Conservation (phyloP, 23 tunicate species). For the Aplidium turbinatum region DNA sequence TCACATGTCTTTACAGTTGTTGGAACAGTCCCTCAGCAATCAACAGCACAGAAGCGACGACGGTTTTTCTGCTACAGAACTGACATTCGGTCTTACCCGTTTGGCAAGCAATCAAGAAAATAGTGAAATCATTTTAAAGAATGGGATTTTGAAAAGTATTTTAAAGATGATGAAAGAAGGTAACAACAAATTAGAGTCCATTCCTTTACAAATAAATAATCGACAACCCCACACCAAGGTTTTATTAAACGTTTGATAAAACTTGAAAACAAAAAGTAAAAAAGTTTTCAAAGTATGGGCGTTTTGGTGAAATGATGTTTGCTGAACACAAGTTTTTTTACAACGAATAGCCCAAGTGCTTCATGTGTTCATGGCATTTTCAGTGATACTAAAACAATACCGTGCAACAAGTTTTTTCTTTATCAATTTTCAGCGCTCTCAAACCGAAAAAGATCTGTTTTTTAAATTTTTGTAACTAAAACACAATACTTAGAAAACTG, state of each 20-base stretch:
- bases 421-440: too few relatives aligned
- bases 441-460: too few relatives aligned
- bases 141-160: constrained; percentile 40
- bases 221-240: neutral
- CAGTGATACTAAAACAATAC: too few relatives aligned
- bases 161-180: constrained; percentile 40
- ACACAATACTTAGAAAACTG: too few relatives aligned
- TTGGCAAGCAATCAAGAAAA: constrained; percentile 65
- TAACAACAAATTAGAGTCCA: too few relatives aligned
- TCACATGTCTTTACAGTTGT: neutral
- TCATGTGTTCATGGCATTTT: too few relatives aligned
- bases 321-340: too few relatives aligned
- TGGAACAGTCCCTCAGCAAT: neutral
- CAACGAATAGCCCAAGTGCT: too few relatives aligned
- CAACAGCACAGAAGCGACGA: constrained; percentile 35
- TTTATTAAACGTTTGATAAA: neutral
- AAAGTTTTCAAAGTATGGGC: too few relatives aligned
- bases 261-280: neutral
- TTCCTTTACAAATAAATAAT: neutral
- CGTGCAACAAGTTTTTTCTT: too few relatives aligned
- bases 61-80: constrained; percentile 58
- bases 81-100: constrained; percentile 52
- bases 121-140: constrained; percentile 41
- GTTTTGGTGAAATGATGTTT: too few relatives aligned
- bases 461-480: too few relatives aligned